Conservation (phyloP, 2,888 invertebrate genomes). For the Eurytoma californica region DNA sequence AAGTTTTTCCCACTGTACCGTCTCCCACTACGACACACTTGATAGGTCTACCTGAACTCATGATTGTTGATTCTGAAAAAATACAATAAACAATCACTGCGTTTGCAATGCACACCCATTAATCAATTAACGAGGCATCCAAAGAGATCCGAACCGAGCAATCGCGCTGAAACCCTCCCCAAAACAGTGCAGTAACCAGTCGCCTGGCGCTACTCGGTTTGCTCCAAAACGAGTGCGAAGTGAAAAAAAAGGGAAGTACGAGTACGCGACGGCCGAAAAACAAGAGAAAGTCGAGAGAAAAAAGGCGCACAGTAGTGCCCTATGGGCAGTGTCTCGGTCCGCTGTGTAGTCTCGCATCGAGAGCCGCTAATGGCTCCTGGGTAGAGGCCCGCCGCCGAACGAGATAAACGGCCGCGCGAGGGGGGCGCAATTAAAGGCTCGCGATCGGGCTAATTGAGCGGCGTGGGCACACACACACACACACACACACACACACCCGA, state of each 20-base stretch:
- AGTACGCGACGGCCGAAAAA: no score
- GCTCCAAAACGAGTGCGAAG: not conserved
- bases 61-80: conserved; percentile 69
- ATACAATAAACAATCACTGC: not conserved
- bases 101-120: not conserved
- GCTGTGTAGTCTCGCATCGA: no score
- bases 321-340: not conserved
- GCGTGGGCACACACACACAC: no score
- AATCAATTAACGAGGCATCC: no score
- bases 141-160: conserved; percentile 48
- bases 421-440: no score
- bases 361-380: no score
- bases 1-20: conserved; percentile 95
- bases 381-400: no score
- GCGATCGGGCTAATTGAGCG: no score
- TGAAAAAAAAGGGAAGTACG: not conserved
- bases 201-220: no score
- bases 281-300: not conserved
- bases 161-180: conserved; percentile 15
- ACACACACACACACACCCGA: no score
- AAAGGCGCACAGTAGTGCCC: not conserved
- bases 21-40: conserved; percentile 95
- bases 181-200: not conserved
- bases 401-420: no score
- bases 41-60: conserved; percentile 95